These are phyloP conservation scores for Vulpes lagopus DNA, from an alignment of 2,113 vertebrate species.

Conservation along the genomic window DNA sequence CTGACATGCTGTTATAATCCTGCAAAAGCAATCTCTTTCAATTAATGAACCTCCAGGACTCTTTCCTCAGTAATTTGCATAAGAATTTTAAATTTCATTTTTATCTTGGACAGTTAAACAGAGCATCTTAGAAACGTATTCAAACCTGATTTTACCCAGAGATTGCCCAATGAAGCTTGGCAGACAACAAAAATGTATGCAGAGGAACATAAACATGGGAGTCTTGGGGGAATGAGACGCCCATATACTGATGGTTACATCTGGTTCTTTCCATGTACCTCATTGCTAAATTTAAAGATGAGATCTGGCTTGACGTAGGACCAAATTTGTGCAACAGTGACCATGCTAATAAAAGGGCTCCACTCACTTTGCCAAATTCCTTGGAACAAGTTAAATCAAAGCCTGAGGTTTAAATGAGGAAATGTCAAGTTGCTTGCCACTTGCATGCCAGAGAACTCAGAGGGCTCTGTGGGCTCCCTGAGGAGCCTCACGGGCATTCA, in stretches of 20 bases:
- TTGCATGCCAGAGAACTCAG: not conserved
- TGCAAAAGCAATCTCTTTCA: conserved; percentile 56
- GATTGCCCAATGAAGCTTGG: not conserved
- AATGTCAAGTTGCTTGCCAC: not conserved
- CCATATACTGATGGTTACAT: not conserved
- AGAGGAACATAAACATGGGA: not conserved
- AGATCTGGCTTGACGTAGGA: not conserved
- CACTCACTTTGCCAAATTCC: not conserved
- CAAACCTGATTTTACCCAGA: not conserved
- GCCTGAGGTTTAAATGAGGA: not conserved
- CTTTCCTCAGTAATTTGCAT: conserved; percentile 65
- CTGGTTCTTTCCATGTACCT: not conserved
- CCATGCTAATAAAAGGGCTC: not conserved
- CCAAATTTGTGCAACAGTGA: not conserved
- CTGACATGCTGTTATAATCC: not conserved
- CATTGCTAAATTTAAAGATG: not conserved
- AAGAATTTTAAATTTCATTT: conserved; percentile 64
- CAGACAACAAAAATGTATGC: conserved; percentile 43
- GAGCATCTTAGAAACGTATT: conserved; percentile 45
- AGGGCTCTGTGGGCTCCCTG: not conserved
- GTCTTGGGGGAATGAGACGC: not conserved
- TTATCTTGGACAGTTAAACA: conserved; percentile 49
- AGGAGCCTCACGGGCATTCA: not conserved
- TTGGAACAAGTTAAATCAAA: conserved; percentile 21
- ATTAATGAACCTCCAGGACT: conserved; percentile 54